A percentile compares a stretch with the other conserved stretches of the same genome.
Conservation (phyloP, 1,140 invertebrate species). For the Ooceraea biroi region DNA sequence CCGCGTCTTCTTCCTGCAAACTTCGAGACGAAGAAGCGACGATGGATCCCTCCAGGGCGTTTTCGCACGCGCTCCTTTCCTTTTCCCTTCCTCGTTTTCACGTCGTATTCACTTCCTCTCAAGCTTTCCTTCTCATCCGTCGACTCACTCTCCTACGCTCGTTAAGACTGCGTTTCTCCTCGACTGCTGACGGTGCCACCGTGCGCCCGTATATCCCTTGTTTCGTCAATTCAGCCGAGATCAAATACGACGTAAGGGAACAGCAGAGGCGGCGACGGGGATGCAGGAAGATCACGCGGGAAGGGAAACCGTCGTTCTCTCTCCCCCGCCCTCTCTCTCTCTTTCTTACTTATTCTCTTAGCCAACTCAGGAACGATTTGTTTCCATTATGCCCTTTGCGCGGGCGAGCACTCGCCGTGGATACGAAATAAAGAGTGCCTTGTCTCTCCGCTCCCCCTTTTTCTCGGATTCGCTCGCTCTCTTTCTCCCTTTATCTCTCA, state of each 20-base stretch:
- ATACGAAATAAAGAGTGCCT: constrained; percentile 39
- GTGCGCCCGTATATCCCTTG: constrained; percentile 72
- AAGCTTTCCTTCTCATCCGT: not conserved
- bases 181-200: constrained; percentile 34
- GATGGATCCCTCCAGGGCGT: constrained; percentile 56
- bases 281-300: not conserved
- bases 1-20: constrained; percentile 33
- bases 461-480: constrained; percentile 12
- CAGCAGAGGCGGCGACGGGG: not conserved
- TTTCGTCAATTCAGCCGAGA: constrained; percentile 71
- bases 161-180: constrained; percentile 54
- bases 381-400: constrained; percentile 69
- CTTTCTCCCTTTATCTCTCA: too few relatives aligned
- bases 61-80: constrained; percentile 21
- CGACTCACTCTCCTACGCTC: constrained; percentile 26
- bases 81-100: not conserved
- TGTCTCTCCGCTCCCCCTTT: constrained; percentile 16
- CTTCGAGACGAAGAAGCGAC: constrained; percentile 39
- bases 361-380: constrained; percentile 68
- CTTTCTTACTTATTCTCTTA: too few relatives aligned
- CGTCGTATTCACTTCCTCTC: constrained; percentile 35
- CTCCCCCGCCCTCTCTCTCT: not conserved
- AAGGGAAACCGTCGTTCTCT: constrained; percentile 20
- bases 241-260: constrained; percentile 67
- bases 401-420: constrained; percentile 6